Conservation (phyloP, 1,140 invertebrate species). For the Pseudobourletiella spinata region DNA sequence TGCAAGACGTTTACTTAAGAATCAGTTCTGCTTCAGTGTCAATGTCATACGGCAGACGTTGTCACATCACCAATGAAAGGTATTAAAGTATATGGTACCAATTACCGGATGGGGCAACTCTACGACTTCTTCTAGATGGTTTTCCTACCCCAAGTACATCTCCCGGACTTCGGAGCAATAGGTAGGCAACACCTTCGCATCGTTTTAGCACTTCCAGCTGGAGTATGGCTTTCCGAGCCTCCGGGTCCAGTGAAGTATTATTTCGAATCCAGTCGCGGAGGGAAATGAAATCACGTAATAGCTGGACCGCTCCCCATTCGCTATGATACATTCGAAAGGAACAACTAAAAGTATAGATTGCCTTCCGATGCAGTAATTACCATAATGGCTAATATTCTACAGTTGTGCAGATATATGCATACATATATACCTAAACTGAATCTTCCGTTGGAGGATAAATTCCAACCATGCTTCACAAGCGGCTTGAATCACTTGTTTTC, state of each 20-base stretch:
- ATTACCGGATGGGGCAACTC: conserved; percentile 23
- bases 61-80: too few relatives aligned
- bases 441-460: conserved; percentile 66
- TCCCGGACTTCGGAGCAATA: conserved; percentile 33
- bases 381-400: too few relatives aligned
- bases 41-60: too few relatives aligned
- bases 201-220: conserved; percentile 34
- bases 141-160: conserved; percentile 35
- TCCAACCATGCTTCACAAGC: conserved; percentile 77
- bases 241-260: conserved; percentile 24
- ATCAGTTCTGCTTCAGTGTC: too few relatives aligned
- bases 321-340: conserved; percentile 39
- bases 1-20: too few relatives aligned
- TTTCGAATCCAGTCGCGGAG: conserved; percentile 35
- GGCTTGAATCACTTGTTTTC: conserved; percentile 64
- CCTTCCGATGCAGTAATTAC: too few relatives aligned
- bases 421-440: conserved; percentile 71
- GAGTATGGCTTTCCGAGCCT: conserved; percentile 32
- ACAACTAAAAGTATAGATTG: not conserved
- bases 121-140: conserved; percentile 19
- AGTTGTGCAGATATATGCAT: too few relatives aligned
- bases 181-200: conserved; percentile 35
- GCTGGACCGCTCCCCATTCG: conserved; percentile 51
- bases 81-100: too few relatives aligned
- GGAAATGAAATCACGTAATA: conserved; percentile 34